phyloP scores from a whole-genome alignment of 1,140 invertebrate genomes.

The Lordiphosa clarofinis region DNA sequence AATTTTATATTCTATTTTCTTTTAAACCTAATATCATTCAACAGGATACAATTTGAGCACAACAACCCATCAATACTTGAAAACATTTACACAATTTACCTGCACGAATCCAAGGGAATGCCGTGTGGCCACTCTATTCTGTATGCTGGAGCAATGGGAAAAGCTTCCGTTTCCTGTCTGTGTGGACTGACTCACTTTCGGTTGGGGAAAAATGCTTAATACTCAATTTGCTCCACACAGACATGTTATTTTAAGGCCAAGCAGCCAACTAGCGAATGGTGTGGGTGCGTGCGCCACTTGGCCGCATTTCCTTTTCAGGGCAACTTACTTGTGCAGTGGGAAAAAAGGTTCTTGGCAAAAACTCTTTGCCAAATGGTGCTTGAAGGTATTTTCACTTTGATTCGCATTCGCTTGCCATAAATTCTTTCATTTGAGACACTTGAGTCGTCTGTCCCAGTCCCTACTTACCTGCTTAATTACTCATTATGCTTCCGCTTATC shows the following conservation, averaged over 20 bases:
- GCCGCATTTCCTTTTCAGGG: constrained; percentile 9
- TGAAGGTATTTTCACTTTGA: constrained; percentile 12
- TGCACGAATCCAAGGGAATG: background rate
- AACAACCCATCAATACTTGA: constrained; percentile 4
- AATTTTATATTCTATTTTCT: no score
- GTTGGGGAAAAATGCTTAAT: constrained; percentile 81
- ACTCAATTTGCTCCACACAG: constrained; percentile 59
- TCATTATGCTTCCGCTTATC: constrained; percentile 18
- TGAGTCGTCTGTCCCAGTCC: background rate
- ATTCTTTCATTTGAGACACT: constrained; percentile 4
- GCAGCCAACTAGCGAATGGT: background rate
- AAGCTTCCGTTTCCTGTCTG: constrained; percentile 63
- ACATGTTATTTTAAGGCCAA: constrained; percentile 13
- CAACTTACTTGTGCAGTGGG: background rate
- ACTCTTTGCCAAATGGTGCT: constrained; percentile 12
- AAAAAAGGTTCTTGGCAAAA: constrained; percentile 2
- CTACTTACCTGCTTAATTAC: constrained; percentile 13
- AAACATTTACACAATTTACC: constrained; percentile 20
- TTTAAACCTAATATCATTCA: no score
- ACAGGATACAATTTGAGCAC: background rate
- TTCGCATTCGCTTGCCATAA: constrained; percentile 13
- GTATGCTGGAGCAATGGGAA: constrained; percentile 59
- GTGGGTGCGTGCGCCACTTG: constrained; percentile 1
- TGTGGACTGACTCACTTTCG: constrained; percentile 79
- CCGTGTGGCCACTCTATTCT: constrained; percentile 28